These are phyloP conservation scores for Psittacula echo DNA, from an alignment of 2,797 vertebrate species.

Conservation along the genomic window DNA sequence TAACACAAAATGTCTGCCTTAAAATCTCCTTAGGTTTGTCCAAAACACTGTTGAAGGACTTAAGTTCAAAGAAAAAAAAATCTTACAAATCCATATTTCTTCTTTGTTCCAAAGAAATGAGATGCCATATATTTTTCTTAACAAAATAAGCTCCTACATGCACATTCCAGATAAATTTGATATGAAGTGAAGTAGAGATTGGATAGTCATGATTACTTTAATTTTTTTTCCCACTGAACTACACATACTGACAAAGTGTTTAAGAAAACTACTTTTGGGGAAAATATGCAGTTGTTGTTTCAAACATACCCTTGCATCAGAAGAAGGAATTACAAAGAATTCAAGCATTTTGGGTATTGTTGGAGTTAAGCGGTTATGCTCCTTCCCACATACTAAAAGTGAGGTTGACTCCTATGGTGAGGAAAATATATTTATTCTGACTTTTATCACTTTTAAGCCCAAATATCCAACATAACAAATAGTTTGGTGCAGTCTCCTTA, in stretches of 20 bases:
- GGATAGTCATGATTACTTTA: background rate
- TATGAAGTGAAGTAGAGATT: conserved; percentile 8
- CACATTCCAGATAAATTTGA: conserved; percentile 45
- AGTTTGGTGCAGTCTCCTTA: background rate
- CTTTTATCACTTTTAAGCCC: background rate
- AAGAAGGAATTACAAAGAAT: background rate
- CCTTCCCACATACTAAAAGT: background rate
- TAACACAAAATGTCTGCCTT: conserved; percentile 81
- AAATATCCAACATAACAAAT: accelerated
- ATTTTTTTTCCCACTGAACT: background rate
- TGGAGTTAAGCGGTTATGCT: background rate
- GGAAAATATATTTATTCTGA: background rate
- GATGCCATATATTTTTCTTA: conserved; percentile 63
- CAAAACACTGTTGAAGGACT: conserved; percentile 76
- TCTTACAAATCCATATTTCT: conserved; percentile 74
- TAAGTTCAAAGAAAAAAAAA: conserved; percentile 72
- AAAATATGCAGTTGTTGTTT: background rate
- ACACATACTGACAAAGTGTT: background rate
- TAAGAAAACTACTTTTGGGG: background rate
- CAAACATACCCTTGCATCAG: background rate
- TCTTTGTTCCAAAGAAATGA: conserved; percentile 69
- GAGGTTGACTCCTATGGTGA: accelerated
- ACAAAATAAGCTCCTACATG: conserved; percentile 72
- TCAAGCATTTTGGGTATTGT: background rate
- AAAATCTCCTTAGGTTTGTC: conserved; percentile 81